Evolutionary conservation across 2,113 vertebrate genomes (phyloP), one percentile per base, ranked within the genome.

Genomic region (Lepisosteus osseus): DNA sequence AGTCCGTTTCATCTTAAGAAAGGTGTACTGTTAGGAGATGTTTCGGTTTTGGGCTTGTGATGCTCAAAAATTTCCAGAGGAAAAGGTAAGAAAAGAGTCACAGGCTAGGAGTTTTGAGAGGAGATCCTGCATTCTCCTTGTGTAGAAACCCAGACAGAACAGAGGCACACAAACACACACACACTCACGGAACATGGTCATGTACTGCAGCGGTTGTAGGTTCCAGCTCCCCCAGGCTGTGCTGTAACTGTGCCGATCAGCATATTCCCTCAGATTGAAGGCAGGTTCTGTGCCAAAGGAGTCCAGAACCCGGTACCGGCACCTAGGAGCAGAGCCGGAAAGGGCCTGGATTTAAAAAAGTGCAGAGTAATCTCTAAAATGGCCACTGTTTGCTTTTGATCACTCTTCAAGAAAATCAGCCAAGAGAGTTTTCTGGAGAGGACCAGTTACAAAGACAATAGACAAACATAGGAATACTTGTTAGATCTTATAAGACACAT

Each of bases 101-200:
- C 66, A 41, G 59, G 57, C 72, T 63, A 72, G 47, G 69, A 68
- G 47, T 51, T 51, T 51, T 51, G 47, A 2, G 47, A 61, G 2
- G 12, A 44, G 6, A 11, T 14, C 17, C 13, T 63, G 6, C 9
- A 8, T 29, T 29, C 29, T 1, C 29, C 29, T 45, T n/a, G 47
- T n/a, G 45, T 29, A 42, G 13, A 6, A 29, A 45, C 8, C 3
- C 63, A 15, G 47, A 59, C 6, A 29, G 29, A 29, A 70, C 61
- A 55, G 40, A 42, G 13, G 62, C 2, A 76, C 3, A 66, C 14
- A 70, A 1, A 9, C 14, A 29, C 56, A 82, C n/a, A 54, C 5
- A 66, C 11, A 75, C 89, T 89, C 77, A 91, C 89, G 87, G 72
- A 91, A 91, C 89, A 90, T 89, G 54, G 87, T 90, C 89, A 91